Conservation (phyloP, 1,140 invertebrate species). For the Saccostrea cuccullata region DNA sequence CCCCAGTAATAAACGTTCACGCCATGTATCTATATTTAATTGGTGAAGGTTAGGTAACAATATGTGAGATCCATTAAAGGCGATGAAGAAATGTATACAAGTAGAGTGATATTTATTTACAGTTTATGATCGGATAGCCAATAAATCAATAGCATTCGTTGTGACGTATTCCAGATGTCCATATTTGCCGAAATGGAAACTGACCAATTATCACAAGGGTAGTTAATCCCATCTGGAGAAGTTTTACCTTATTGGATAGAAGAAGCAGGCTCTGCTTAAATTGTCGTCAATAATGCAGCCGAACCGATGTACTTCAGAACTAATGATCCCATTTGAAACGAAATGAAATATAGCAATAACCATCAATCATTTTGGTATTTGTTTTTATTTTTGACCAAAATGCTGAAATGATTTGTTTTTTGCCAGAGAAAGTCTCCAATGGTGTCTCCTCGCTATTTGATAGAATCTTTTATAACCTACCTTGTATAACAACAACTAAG, state of each 20-base stretch:
- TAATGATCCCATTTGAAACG: neutral
- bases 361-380: no score
- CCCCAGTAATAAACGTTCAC: neutral
- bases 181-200: conserved; percentile 3
- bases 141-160: conserved; percentile 6
- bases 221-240: neutral
- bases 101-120: conserved; percentile 1
- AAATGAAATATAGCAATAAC: no score
- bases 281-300: neutral
- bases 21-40: neutral
- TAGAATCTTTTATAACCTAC: no score
- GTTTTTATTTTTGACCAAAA: no score
- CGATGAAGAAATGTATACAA: neutral
- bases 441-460: no score
- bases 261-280: neutral
- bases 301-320: neutral
- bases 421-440: no score
- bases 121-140: neutral
- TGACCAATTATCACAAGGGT: conserved; percentile 13
- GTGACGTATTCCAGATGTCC: conserved; percentile 21
- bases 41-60: conserved; percentile 4
- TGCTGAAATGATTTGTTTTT: no score
- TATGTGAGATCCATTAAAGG: conserved; percentile 18
- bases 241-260: conserved; percentile 22
- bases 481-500: no score